Percentiles rank a stretch among this genome's conserved stretches.
Evolutionary conservation across 2,113 vertebrate species (phyloP).

Genomic region (Melozone crissalis): DNA sequence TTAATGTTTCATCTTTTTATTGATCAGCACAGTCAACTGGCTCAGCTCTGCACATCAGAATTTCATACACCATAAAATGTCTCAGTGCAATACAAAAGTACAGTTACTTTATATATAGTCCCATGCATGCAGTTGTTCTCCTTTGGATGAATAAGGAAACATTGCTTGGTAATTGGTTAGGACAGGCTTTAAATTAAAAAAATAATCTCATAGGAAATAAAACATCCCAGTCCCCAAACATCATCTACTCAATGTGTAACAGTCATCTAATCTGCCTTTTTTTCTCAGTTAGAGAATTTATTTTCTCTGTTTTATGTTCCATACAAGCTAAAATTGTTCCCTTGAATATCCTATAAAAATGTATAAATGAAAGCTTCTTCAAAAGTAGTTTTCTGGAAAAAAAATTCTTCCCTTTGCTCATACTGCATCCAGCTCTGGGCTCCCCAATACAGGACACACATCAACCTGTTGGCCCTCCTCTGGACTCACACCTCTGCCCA

Average conservation of each 20-base stretch:
- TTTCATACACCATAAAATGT: neutral
- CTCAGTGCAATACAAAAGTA: neutral
- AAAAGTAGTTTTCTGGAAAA: neutral
- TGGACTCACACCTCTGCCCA: neutral
- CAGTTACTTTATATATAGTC: neutral
- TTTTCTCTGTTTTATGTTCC: neutral
- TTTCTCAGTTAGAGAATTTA: neutral
- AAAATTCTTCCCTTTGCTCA: neutral
- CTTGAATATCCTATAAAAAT: neutral
- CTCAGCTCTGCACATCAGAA: neutral
- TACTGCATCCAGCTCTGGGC: neutral
- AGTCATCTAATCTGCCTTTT: neutral
- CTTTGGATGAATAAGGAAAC: neutral
- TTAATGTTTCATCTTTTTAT: neutral
- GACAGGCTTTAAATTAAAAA: neutral
- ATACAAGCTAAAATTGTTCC: neutral
- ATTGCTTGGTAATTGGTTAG: neutral
- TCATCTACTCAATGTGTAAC: fast-evolving
- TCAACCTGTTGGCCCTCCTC: neutral
- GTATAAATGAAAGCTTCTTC: neutral
- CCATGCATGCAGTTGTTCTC: neutral
- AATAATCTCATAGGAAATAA: neutral
- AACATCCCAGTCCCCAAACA: neutral
- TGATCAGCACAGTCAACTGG: neutral
- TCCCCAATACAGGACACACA: neutral